Evolutionary conservation across 2,113 vertebrate genomes (phyloP), one percentile per base, ranked within the genome.

Genomic region (Vidua macroura): DNA sequence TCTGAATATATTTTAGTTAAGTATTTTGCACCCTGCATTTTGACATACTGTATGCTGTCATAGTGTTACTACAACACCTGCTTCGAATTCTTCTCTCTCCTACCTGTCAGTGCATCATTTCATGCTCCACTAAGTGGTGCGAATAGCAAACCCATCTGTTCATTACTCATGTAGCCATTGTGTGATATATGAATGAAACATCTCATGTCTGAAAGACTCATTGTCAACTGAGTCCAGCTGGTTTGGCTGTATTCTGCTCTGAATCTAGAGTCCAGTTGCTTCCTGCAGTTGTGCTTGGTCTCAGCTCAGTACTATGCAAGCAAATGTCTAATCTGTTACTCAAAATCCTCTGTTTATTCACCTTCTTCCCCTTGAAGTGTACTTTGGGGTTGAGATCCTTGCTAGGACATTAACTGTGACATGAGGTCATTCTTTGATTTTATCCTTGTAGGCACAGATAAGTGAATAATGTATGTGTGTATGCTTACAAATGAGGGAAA

Each of bases 61-160:
- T 7, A 84, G 64, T 81, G 52, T 84, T 95, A 86, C 68, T 90
- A 46, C 30, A 86, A 55, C 88, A 93, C 93, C 93, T 97, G 94
- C 90, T 91, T 93, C 0, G 0, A 83, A 52, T 96, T 86, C 89
- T 96, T 89, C 53, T 85, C 66, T 93, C 82, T 90, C 55, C 44
- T 95, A 97, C 92, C 95, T 96, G 95, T 92, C 96, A 95, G 92
- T 95, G 94, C 88, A 94, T 96, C 95, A 93, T 94, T 95, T 95
- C 94, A 95, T 92, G 96, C 94, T 97, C 84, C 91, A 92, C 86
- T 96, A 91, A 97, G 86, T 97, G 93, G 80, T 94, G 83, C 2
- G 2, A 94, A 86, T 89, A 94, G 81, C 86, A 96, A 95, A 96
- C 86, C 96, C 97, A 96, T 97, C 96, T 97, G 97, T 85, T 97